phyloP scores from a whole-genome alignment of 2,797 vertebrate species.

The Diplodus sargus region DNA sequence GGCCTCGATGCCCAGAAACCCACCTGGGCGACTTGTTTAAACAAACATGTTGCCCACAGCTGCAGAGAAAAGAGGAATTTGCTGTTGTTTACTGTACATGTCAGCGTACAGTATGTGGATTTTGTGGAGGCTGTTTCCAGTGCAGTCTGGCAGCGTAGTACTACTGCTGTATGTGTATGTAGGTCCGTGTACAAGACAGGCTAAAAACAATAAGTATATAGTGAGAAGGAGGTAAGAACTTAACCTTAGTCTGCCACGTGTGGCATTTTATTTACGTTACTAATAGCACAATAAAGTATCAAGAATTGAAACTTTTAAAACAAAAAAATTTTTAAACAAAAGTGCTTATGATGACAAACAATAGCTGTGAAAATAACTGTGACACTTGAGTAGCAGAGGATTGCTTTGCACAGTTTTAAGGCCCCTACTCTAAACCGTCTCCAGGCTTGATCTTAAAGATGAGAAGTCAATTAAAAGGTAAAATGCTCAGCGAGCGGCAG shows the following conservation, averaged over 20 bases:
- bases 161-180: not conserved
- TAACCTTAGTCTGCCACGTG: not conserved
- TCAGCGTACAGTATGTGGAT: slow-evolving; percentile 16
- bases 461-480: slow-evolving; percentile 8
- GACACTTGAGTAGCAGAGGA: not conserved
- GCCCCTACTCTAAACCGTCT: not conserved
- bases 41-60: slow-evolving; percentile 19
- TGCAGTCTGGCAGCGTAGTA: not conserved
- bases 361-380: not conserved
- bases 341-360: not conserved
- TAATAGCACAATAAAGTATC: not conserved
- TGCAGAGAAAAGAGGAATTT: slow-evolving; percentile 52
- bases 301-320: too few species aligned
- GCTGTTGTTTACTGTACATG: slow-evolving; percentile 27
- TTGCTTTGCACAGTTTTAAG: slow-evolving; percentile 12
- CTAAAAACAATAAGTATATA: not conserved
- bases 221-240: not conserved
- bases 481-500: not conserved
- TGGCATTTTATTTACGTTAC: not conserved
- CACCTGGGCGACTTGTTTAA: slow-evolving; percentile 63
- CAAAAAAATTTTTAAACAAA: too few species aligned
- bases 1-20: slow-evolving; percentile 45
- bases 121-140: not conserved
- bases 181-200: not conserved
- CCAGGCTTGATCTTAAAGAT: not conserved